phyloP scores from a whole-genome alignment of 2,888 invertebrate species.

The Crematogaster levior region DNA sequence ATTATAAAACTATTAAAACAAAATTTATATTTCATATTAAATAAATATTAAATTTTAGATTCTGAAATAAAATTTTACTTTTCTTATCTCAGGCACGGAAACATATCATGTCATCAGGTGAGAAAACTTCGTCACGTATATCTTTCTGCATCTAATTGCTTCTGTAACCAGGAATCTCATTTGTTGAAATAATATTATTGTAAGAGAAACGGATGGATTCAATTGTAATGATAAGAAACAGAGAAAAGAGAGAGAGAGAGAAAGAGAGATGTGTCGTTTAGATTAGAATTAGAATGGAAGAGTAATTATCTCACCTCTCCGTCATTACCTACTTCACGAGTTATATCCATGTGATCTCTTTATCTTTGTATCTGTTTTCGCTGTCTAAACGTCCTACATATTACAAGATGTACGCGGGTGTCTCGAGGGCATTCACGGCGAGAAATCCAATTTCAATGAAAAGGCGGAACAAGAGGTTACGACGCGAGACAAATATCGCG shows the following conservation, averaged over 20 bases:
- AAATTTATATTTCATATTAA: not conserved
- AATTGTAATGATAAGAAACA: conserved; percentile 6
- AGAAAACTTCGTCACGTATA: not conserved
- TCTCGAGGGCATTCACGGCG: conserved; percentile 43
- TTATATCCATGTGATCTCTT: conserved; percentile 17
- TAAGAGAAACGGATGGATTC: conserved; percentile 6
- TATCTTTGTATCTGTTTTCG: conserved; percentile 27
- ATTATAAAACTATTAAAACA: not conserved
- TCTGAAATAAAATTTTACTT: not conserved
- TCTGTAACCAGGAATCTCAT: conserved; percentile 1
- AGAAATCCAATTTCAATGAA: conserved; percentile 65
- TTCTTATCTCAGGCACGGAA: not conserved
- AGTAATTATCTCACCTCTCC: conserved; percentile 32
- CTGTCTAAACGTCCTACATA: conserved; percentile 41
- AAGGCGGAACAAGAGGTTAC: conserved; percentile 54
- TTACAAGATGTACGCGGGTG: not conserved
- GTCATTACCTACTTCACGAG: conserved; percentile 11
- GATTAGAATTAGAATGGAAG: conserved; percentile 27
- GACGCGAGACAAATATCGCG: conserved; percentile 54
- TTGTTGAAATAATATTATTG: conserved; percentile 20
- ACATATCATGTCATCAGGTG: not conserved
- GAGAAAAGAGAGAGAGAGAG: too few species aligned
- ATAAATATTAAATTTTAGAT: not conserved
- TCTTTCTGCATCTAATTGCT: not conserved
- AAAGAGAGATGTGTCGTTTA: not conserved